Evolutionary conservation across 2,888 invertebrate genomes (phyloP).

Genomic region (Mythimna impura): DNA sequence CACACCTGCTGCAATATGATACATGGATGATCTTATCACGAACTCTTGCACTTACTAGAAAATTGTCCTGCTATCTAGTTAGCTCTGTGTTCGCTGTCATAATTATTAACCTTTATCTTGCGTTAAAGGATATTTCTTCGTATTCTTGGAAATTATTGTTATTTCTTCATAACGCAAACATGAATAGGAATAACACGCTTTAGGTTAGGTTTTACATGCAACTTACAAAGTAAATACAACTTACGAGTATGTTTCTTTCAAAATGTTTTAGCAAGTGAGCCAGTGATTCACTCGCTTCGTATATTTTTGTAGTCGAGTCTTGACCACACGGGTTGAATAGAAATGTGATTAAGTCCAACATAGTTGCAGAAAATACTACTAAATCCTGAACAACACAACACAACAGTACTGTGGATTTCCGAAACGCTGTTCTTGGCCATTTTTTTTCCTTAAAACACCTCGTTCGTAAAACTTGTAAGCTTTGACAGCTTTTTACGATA

Average conservation of each 20-base stretch:
- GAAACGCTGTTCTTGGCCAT: conserved; percentile 1
- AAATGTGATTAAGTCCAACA: conserved; percentile 33
- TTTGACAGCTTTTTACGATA: conserved; percentile 20
- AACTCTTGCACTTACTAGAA: conserved; percentile 30
- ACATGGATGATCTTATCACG: conserved; percentile 53
- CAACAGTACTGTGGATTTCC: conserved; percentile 12
- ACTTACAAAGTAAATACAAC: conserved; percentile 1
- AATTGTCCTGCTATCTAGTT: conserved; percentile 26
- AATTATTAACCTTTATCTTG: conserved; percentile 39
- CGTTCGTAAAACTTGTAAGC: conserved; percentile 21
- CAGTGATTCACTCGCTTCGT: conserved; percentile 12
- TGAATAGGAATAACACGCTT: neutral
- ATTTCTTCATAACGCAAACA: conserved; percentile 18
- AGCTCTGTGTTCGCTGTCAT: conserved; percentile 26
- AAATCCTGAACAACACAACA: conserved; percentile 23
- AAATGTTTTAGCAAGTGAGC: conserved; percentile 12
- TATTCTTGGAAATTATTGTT: conserved; percentile 10
- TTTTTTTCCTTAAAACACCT: conserved; percentile 4
- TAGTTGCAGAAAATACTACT: conserved; percentile 41
- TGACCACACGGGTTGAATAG: conserved; percentile 42
- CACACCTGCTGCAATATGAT: conserved; percentile 72
- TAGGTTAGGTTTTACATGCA: neutral
- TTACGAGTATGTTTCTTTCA: neutral
- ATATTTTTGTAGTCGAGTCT: conserved; percentile 24
- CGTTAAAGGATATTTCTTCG: conserved; percentile 16